Percentiles rank a stretch among this genome's conserved stretches.
phyloP scores from a whole-genome alignment of 2,797 vertebrate genomes.

The Euphonia xanthogaster region DNA sequence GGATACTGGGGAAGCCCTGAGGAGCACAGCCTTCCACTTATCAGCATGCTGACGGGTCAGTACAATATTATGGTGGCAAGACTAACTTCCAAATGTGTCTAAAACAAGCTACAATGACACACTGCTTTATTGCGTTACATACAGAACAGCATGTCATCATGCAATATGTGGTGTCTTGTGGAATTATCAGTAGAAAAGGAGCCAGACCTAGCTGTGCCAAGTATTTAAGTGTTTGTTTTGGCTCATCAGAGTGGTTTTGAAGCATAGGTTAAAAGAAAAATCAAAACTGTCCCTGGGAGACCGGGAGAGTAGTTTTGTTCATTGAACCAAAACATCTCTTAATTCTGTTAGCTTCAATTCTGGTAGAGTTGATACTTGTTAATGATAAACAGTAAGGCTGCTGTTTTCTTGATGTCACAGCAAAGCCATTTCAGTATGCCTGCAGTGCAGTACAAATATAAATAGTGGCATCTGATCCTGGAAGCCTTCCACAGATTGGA shows the following conservation, averaged over 20 bases:
- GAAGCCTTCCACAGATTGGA: background rate
- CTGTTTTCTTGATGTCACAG: background rate
- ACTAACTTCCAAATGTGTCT: background rate
- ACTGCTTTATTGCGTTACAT: background rate
- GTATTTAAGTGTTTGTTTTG: background rate
- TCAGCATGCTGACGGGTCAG: slow-evolving; percentile 92
- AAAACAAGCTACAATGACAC: background rate
- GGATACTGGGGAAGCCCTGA: slow-evolving; percentile 90
- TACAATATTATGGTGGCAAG: background rate
- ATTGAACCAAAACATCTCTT: background rate
- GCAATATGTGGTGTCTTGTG: background rate
- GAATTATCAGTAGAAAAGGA: background rate
- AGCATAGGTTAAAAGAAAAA: background rate
- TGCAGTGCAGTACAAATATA: background rate
- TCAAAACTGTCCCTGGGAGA: background rate
- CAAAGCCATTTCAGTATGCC: background rate
- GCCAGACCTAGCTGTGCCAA: background rate
- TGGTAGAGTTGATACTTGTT: background rate
- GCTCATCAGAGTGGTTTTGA: background rate
- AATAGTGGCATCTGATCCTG: background rate
- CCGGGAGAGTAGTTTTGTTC: background rate
- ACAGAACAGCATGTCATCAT: background rate
- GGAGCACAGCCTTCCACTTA: slow-evolving; percentile 85
- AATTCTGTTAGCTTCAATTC: background rate
- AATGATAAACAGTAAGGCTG: background rate